These are phyloP conservation scores for Ptychobarbus kaznakovi DNA, from an alignment of 2,797 vertebrate genomes.

Conservation along the genomic window DNA sequence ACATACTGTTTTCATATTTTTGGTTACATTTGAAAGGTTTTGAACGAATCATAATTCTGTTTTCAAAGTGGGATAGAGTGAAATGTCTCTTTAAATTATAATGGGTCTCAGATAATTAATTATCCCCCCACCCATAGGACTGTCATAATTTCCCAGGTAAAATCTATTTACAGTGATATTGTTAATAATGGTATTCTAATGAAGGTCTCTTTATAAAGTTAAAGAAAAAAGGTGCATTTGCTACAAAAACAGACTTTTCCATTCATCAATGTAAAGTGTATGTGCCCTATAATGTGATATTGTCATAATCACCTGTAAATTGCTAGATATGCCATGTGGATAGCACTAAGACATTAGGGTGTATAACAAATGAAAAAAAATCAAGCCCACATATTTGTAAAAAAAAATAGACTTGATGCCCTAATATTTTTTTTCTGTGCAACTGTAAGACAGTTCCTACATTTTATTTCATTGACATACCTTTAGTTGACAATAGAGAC, in stretches of 20 bases:
- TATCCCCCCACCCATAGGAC: not conserved
- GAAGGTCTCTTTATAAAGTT: conserved; percentile 18
- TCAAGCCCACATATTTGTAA: conserved; percentile 34
- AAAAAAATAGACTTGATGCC: conserved; percentile 6
- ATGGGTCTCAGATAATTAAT: not conserved
- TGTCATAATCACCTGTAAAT: conserved; percentile 18
- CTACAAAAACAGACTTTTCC: not conserved
- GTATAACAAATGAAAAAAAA: not conserved
- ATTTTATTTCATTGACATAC: conserved; percentile 31
- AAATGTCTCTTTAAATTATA: conserved; percentile 14
- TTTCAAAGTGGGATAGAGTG: conserved; percentile 22
- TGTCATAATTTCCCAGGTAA: conserved; percentile 2
- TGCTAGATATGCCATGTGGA: conserved; percentile 37
- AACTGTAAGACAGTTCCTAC: conserved; percentile 30
- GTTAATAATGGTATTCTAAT: not conserved
- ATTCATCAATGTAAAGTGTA: conserved; percentile 25
- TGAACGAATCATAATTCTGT: conserved; percentile 18
- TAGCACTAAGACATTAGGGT: conserved; percentile 32
- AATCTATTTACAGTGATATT: not conserved
- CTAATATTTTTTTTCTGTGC: conserved; percentile 27
- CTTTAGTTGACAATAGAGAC: conserved; percentile 14
- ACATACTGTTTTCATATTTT: conserved; percentile 22
- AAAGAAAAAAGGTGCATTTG: conserved; percentile 14
- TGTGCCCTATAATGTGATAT: conserved; percentile 41
- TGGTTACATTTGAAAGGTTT: conserved; percentile 27